Evolutionary conservation across 2,797 vertebrate genomes (phyloP).

Genomic region (Sciurus vulgaris): DNA sequence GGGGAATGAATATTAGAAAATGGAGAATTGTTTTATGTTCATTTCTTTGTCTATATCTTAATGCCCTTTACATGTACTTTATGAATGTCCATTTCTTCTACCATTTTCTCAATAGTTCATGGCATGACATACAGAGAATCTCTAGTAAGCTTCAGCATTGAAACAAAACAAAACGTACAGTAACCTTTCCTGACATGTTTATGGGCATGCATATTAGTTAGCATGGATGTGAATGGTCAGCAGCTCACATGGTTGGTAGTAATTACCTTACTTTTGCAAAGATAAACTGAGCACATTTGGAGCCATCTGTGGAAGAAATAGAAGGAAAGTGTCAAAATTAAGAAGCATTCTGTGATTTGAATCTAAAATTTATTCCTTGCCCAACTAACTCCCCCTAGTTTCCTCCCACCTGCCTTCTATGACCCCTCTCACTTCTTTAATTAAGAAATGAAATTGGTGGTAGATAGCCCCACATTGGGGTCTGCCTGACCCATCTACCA

Average conservation of each 20-base stretch:
- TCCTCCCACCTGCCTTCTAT: not conserved
- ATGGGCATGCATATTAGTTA: not conserved
- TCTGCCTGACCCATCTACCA: not conserved
- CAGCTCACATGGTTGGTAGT: not conserved
- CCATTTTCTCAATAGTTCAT: rapidly evolving
- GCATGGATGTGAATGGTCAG: not conserved
- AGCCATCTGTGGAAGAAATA: not conserved
- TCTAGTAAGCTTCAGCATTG: not conserved
- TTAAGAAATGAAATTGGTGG: not conserved
- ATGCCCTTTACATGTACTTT: not conserved
- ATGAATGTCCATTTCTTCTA: not conserved
- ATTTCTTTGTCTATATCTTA: not conserved
- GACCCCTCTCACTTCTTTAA: not conserved
- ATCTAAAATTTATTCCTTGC: not conserved
- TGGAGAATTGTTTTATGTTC: not conserved
- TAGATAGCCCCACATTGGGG: not conserved
- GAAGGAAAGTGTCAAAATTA: not conserved
- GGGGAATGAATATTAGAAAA: not conserved
- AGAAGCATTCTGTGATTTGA: not conserved
- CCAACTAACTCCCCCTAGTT: not conserved
- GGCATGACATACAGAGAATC: not conserved
- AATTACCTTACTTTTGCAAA: slow-evolving; percentile 41
- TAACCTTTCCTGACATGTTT: not conserved
- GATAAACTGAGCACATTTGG: not conserved
- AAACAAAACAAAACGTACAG: not conserved